phyloP scores from a whole-genome alignment of 2,888 invertebrate species.

The Ceramica pisi region DNA sequence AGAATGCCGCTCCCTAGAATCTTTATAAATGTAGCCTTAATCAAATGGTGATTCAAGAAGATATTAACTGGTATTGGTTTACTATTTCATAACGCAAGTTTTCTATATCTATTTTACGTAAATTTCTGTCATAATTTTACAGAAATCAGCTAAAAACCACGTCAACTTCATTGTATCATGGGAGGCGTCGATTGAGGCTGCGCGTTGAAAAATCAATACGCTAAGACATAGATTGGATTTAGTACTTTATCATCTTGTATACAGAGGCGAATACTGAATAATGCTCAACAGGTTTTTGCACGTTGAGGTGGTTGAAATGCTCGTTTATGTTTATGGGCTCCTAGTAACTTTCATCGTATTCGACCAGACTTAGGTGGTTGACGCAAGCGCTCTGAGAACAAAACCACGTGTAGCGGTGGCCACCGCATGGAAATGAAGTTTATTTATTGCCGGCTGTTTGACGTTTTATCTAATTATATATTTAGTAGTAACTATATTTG shows the following conservation, averaged over 20 bases:
- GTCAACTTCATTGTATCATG: neutral
- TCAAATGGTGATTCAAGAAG: neutral
- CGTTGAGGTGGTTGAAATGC: neutral
- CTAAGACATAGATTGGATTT: neutral
- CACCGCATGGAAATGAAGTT: neutral
- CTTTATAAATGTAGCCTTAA: neutral
- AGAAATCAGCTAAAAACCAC: conserved; percentile 4
- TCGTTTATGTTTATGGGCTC: conserved; percentile 28
- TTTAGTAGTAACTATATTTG: neutral
- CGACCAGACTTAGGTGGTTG: neutral
- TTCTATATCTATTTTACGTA: neutral
- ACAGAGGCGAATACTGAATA: neutral
- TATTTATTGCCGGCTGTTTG: neutral
- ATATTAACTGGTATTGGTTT: neutral
- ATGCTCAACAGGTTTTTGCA: neutral
- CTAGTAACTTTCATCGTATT: conserved; percentile 42
- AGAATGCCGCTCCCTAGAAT: neutral
- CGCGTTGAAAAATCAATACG: neutral
- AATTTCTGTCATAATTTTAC: conserved; percentile 6
- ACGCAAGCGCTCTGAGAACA: neutral
- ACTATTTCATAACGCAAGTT: neutral
- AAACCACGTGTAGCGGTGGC: neutral
- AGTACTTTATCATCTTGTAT: neutral
- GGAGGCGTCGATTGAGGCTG: neutral
- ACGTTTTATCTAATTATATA: neutral